Base-by-base conservation (phyloP, 2,888 invertebrate genomes). In the Petrolisthes cinctipes region DNA sequence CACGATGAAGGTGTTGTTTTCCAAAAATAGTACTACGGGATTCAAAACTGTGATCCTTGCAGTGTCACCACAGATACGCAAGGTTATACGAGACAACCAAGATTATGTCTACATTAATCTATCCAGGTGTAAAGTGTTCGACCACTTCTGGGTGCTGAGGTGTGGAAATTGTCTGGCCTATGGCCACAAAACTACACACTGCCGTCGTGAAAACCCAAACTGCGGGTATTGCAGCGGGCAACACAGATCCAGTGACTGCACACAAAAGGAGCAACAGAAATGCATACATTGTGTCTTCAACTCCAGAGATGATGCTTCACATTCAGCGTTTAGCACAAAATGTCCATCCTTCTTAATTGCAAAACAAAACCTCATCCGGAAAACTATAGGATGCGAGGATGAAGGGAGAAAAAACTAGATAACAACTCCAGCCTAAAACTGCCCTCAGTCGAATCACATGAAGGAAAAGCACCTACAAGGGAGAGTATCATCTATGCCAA, bases 121-220 rank as follows among this genome's bases (percentile, higher is more conserved):
- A 6, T 73, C 73, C 4, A 11, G 73, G 20, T 73, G 20, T 73
- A 73, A 11, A 73, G 20, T 73, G 20, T 73, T 23, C 9, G 73
- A 73, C 11, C 73, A 73, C 73, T 73, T 23, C 73, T 73, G 73
- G 73, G 20, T 73, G 73, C 20, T 9, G 37, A 20, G 73, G 37
- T 73, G 73, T 73, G 73, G 73, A 9, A 73, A 73, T 7, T 73
- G 20, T n/a, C 9, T 73, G 73, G 73, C n/a, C 17, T 73, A 73
- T 73, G 73, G 73, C 20, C 73, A 73, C 20, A 73, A 73, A 73
- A 73, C 73, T 5, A 20, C 20, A n/a, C 73, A 73, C n/a, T 73
- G 73, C n/a, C 73, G 37, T 73, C 23, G 23, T 23, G 11, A 73
- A 5, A 37, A 73, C 9, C 6, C 20, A 73, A n/a, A 23, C 37